Evolutionary conservation across 2,113 vertebrate species (phyloP).

Genomic region (Dermatemys mawii): DNA sequence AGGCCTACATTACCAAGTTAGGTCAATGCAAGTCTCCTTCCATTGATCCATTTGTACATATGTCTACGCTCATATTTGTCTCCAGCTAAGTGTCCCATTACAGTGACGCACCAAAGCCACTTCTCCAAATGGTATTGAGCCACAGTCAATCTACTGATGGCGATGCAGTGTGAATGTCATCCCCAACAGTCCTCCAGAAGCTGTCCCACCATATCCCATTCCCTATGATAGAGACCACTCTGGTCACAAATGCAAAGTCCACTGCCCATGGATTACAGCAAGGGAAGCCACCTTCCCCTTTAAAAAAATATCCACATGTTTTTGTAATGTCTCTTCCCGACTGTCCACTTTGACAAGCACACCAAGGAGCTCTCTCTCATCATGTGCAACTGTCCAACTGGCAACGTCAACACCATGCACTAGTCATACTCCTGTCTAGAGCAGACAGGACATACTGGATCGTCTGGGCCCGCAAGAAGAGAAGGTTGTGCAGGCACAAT

Average conservation of each 20-base stretch:
- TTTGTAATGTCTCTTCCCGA: background rate
- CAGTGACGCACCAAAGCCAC: background rate
- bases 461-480: no score
- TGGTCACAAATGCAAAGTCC: background rate
- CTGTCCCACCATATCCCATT: background rate
- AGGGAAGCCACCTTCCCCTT: background rate
- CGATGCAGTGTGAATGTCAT: background rate
- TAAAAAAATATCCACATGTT: background rate
- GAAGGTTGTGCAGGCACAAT: no score
- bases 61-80: background rate
- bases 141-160: background rate
- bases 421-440: no score
- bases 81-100: background rate
- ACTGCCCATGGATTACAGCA: background rate
- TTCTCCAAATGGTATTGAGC: background rate
- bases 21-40: background rate
- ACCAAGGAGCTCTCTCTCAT: no score
- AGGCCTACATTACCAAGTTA: background rate
- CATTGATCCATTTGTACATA: background rate
- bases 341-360: no score
- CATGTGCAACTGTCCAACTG: no score
- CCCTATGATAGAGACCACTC: background rate
- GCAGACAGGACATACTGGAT: no score
- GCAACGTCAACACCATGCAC: no score
- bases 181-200: background rate